phyloP scores from a whole-genome alignment of 53 echinoderm and acorn worm genomes.

The Holothuria scabra region DNA sequence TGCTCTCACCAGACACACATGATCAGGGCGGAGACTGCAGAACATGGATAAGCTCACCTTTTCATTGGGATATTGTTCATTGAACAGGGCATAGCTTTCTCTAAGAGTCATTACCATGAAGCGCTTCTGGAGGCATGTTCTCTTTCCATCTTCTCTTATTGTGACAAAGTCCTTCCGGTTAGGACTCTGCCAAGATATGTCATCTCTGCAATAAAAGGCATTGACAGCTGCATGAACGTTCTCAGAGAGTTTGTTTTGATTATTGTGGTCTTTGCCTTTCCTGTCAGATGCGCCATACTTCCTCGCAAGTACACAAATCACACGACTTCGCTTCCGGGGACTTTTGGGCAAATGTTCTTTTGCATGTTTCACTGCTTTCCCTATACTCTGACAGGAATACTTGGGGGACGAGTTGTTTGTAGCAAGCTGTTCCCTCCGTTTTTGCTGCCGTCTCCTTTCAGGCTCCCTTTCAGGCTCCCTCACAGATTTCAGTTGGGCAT shows the following conservation, averaged over 20 bases:
- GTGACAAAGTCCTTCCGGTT: slow-evolving; percentile 42
- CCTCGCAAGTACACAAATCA: neutral
- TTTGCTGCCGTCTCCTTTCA: no score
- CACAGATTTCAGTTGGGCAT: no score
- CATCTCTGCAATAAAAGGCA: slow-evolving; percentile 45
- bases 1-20: neutral
- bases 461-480: no score
- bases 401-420: no score
- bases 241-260: slow-evolving; percentile 23
- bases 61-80: slow-evolving; percentile 37
- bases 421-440: no score
- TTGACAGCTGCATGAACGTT: slow-evolving; percentile 26
- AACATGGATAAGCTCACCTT: slow-evolving; percentile 33
- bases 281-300: slow-evolving; percentile 4
- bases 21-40: neutral
- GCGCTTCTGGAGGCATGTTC: slow-evolving; percentile 40
- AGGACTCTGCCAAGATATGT: slow-evolving; percentile 46
- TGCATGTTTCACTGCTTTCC: no score
- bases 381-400: no score
- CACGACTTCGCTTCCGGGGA: no score
- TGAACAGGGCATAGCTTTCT: slow-evolving; percentile 28
- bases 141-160: slow-evolving; percentile 21
- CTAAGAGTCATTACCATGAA: slow-evolving; percentile 53
- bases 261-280: slow-evolving; percentile 1
- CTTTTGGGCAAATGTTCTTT: no score